Base-by-base conservation (phyloP, 2,888 invertebrate genomes). In the Halictus ligatus region DNA sequence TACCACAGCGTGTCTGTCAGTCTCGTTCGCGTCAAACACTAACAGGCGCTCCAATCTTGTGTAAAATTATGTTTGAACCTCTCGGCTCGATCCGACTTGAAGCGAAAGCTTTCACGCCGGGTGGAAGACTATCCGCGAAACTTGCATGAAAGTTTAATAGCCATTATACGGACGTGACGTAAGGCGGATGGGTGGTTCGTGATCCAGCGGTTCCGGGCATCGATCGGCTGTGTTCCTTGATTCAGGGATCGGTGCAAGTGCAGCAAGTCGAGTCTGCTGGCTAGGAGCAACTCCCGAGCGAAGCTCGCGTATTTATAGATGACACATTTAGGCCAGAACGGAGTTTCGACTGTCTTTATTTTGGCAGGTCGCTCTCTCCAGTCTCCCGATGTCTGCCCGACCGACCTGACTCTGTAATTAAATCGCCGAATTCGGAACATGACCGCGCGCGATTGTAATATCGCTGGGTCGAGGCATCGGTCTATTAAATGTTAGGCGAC, bases 281-380 rank as follows among this genome's bases (percentile, higher is more conserved):
- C 83, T 88, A 67, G 75, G 35, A 29, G 60, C 82, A 72, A 46
- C 69, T 12, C 73, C 50, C 84, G 82, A 77, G 73, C 80, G 79
- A 78, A 75, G 84, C 89, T 89, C 82, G 64, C 78, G 92, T 94
- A 94, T 94, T 94, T 94, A 94, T 94, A 94, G 94, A 94, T 94
- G 94, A 93, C 94, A 94, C 94, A 94, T 94, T 94, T 94, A 94
- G 92, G 92, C 91, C 93, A 89, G 92, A 91, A 92, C 92, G 83
- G 74, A 73, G 93, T 90, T 92, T 90, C 91, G 91, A 92, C 92
- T 90, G 89, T 92, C 93, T 93, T 93, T 92, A 94, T 93, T 93
- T 93, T 92, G 92, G 90, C 92, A 86, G 87, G 72, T 67, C 35
- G 29, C 35, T 69, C 69, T 69, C 35, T 88, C 85, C 78, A 80